Base-by-base conservation (phyloP, 1,140 invertebrate genomes). In the Leptinotarsa lineolata region DNA sequence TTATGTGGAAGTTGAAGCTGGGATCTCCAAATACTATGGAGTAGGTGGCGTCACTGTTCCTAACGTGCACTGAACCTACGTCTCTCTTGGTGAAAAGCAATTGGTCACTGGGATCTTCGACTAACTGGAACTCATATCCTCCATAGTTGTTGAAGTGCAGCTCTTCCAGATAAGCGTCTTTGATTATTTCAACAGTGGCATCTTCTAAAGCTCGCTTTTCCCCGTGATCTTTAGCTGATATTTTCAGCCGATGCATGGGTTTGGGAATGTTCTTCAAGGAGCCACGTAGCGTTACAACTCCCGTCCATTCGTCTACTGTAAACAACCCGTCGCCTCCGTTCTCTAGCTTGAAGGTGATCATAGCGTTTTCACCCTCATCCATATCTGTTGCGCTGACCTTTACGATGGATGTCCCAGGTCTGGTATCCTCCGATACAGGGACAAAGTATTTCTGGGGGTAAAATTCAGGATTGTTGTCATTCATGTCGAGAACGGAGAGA, bases 381-480 rank as follows among this genome's bases (percentile, higher is more conserved):
- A 88, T 88, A 86, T 97, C 95, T 46, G 86, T 89, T 3, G 95
- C 94, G 48, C 87, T 89, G 15, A 96, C 90, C 84, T 90, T 89
- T 15, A 93, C 84, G 60, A 97, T 84, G 21, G 87, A 88, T 1
- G 89, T 90, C 1, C 91, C 93, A 4, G 89, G 84, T 24, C 88
- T 84, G 13, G 90, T 86, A 73, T 91, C 88, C 76, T 94, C 91
- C 12, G 88, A 84, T 18, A 96, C 83, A 22, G 89, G 85, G 75
- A 92, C 86, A 80, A 95, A 91, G 85, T 97, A 97, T 76, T 90
- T 88, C 79, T 88, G 89, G 0, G 95, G 95, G 87, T 97, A 97
- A 86, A 97, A 96, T 77, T 91, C 88, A 0, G 95, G 95, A 78
- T 88, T 89, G 82, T 97, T 96, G 83, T 97, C 96, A 84, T 98